Evolutionary conservation across 2,797 vertebrate species (phyloP), one percentile per base, ranked within the genome.

Genomic region (Eulemur coronatus): DNA sequence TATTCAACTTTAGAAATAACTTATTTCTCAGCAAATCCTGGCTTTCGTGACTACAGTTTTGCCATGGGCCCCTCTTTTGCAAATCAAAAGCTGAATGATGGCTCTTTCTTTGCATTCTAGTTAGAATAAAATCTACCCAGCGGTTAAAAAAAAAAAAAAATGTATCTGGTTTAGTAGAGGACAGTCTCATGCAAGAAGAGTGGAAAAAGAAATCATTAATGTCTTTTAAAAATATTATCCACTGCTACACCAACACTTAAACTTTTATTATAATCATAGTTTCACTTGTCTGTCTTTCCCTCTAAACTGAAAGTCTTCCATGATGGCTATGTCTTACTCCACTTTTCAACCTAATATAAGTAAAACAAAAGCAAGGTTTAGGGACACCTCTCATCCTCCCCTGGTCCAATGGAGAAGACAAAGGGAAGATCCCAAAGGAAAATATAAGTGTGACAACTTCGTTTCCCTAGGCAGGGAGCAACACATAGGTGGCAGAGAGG

Each of bases 71-170:
- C 22, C 24, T 93, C 22, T 50, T 33, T 81, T 76, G n/a, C 30
- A 81, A 88, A 85, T 48, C 48, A 52, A 59, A 92, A 89, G 73
- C 28, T 57, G 43, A 86, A 63, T 15, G 28, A 22, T 50, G 10
- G 30, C 59, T 41, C 52, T 41, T 92, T 92, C 93, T 95, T 91
- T 81, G 35, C 38, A n/a, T 88, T 93, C 52, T 72, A 61, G 28
- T 80, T 70, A 38, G 18, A 61, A 46, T 18, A 73, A 91, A 80
- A 91, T 89, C 67, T 12, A 91, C 61, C 59, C 18, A 52, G 50
- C 63, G 59, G 12, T 70, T 28, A 59, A 12, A 59, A 59, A 57
- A 50, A 57, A 50, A 50, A 24, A 43, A 65, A 6, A 50, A 15
- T 6, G 10, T 18, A 24, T 22, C 59, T 81, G 50, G 13, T 82